phyloP scores from a whole-genome alignment of 2,113 vertebrate species.

The Paracyprichromis sp. region DNA sequence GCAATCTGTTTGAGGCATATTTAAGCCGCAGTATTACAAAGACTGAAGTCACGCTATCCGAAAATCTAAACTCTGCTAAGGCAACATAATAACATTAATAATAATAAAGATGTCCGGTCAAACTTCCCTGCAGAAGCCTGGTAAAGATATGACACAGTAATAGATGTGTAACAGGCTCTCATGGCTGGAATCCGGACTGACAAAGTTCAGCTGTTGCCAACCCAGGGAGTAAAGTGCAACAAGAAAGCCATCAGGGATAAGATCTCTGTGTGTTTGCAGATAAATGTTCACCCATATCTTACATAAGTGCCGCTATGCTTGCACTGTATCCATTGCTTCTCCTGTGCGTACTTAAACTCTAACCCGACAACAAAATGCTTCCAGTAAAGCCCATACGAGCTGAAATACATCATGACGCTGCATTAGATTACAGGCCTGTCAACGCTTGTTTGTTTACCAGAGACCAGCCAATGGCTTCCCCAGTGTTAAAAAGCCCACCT shows the following conservation, averaged over 20 bases:
- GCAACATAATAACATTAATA: not conserved
- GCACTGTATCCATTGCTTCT: not conserved
- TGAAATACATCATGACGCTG: not conserved
- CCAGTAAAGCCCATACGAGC: not conserved
- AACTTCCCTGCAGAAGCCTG: not conserved
- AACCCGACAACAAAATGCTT: not conserved
- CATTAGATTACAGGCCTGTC: not conserved
- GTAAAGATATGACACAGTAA: not conserved
- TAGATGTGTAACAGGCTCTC: conserved; percentile 3
- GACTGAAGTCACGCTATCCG: accelerated
- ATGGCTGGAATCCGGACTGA: not conserved
- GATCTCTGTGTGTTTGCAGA: not conserved
- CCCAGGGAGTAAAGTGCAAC: conserved; percentile 20
- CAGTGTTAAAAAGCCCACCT: not conserved
- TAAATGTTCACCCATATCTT: not conserved
- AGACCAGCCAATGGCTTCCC: not conserved
- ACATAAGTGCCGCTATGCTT: not conserved
- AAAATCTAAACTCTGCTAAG: not conserved
- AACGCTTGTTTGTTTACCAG: not conserved
- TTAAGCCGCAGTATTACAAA: not conserved
- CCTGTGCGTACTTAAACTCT: not conserved
- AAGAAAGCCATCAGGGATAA: not conserved
- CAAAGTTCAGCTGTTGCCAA: conserved; percentile 23
- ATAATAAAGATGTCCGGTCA: not conserved
- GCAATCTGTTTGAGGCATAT: not conserved